These are phyloP conservation scores for Hylyphantes graminicola DNA, from an alignment of 1,140 invertebrate species.

Conservation along the genomic window DNA sequence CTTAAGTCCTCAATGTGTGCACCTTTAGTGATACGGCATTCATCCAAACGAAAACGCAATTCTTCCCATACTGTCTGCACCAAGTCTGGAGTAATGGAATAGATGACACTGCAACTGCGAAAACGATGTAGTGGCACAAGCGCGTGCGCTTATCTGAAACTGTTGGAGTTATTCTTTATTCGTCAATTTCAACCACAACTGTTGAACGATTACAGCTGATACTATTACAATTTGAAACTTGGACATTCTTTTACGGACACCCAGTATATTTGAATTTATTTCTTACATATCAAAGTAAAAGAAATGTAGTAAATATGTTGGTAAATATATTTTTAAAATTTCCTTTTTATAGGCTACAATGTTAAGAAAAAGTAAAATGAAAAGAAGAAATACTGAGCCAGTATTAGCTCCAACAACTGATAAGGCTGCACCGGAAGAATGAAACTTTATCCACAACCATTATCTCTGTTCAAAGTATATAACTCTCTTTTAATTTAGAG, in stretches of 20 bases:
- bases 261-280: background rate
- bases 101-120: too few relatives aligned
- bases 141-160: too few relatives aligned
- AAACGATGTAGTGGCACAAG: too few relatives aligned
- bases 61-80: too few relatives aligned
- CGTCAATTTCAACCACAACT: too few relatives aligned
- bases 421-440: constrained; percentile 36
- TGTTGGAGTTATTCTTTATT: too few relatives aligned
- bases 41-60: too few relatives aligned
- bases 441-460: constrained; percentile 30
- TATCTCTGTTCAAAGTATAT: constrained; percentile 54
- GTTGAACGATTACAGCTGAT: background rate
- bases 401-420: constrained; percentile 57
- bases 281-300: background rate
- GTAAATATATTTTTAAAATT: background rate
- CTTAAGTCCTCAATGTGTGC: too few relatives aligned
- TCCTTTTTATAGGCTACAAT: constrained; percentile 67
- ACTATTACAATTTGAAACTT: background rate
- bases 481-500: constrained; percentile 27
- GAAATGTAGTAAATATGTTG: background rate
- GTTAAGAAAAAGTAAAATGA: constrained; percentile 72
- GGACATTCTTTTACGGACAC: background rate
- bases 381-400: constrained; percentile 71
- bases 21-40: too few relatives aligned
- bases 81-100: too few relatives aligned